Percentiles rank a stretch among this genome's conserved stretches.
Evolutionary conservation across 2,113 vertebrate genomes (phyloP).

Genomic region (Hylia prasina): DNA sequence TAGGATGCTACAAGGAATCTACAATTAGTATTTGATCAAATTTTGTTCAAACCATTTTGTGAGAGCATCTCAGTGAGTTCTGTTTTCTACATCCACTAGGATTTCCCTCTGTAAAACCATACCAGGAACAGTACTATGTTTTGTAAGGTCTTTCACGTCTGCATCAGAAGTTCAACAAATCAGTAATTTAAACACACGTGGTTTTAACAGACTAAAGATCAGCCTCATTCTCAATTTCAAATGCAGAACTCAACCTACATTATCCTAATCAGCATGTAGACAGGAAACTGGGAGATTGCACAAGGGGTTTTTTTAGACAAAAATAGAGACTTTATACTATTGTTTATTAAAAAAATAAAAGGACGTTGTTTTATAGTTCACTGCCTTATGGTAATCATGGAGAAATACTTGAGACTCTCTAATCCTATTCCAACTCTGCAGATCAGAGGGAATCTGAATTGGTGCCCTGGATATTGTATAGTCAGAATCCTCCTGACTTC

Average conservation of each 20-base stretch:
- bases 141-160: neutral
- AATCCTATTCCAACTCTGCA: neutral
- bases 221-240: neutral
- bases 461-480: neutral
- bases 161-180: neutral
- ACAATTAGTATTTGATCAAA: neutral
- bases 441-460: neutral
- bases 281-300: neutral
- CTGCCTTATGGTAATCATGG: neutral
- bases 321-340: neutral
- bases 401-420: neutral
- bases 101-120: neutral
- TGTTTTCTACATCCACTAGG: neutral
- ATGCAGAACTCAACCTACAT: neutral
- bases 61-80: neutral
- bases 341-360: neutral
- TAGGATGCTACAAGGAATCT: neutral
- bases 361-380: neutral
- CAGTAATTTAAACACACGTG: neutral
- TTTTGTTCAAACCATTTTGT: neutral
- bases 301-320: neutral
- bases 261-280: neutral
- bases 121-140: neutral
- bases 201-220: neutral
- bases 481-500: neutral